Conservation (phyloP, 2,113 vertebrate genomes). For the Tapirus terrestris region DNA sequence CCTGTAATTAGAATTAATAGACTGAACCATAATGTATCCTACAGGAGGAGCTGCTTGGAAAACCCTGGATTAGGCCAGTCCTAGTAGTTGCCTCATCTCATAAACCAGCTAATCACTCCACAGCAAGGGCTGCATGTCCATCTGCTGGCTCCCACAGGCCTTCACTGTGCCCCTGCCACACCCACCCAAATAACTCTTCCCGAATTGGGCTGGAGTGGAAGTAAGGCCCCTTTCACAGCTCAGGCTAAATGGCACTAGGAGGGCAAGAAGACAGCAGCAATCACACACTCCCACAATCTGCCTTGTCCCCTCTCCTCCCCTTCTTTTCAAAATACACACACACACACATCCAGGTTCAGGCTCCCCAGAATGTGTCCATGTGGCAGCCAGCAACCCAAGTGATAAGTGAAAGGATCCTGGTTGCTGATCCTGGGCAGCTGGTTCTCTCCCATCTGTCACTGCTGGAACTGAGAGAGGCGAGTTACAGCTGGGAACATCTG, state of each 20-base stretch:
- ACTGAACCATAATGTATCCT: constrained; percentile 55
- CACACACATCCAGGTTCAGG: background rate
- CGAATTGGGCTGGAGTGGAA: background rate
- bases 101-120: constrained; percentile 71
- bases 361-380: background rate
- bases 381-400: constrained; percentile 27
- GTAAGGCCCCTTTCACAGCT: background rate
- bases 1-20: constrained; percentile 78
- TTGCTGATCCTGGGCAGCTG: constrained; percentile 1
- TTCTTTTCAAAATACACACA: background rate
- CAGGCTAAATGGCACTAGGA: background rate
- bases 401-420: constrained; percentile 29
- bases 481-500: constrained; percentile 66
- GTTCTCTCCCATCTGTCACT: constrained; percentile 41
- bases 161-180: background rate
- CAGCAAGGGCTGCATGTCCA: constrained; percentile 10
- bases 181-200: background rate
- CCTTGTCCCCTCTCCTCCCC: background rate
- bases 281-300: background rate
- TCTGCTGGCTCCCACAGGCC: constrained; percentile 37
- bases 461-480: background rate
- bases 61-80: constrained; percentile 61
- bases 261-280: background rate
- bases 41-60: constrained; percentile 66
- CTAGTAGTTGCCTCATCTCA: constrained; percentile 61